phyloP scores from a whole-genome alignment of 2,113 vertebrate genomes.

The Xenotilapia caudafasciata region DNA sequence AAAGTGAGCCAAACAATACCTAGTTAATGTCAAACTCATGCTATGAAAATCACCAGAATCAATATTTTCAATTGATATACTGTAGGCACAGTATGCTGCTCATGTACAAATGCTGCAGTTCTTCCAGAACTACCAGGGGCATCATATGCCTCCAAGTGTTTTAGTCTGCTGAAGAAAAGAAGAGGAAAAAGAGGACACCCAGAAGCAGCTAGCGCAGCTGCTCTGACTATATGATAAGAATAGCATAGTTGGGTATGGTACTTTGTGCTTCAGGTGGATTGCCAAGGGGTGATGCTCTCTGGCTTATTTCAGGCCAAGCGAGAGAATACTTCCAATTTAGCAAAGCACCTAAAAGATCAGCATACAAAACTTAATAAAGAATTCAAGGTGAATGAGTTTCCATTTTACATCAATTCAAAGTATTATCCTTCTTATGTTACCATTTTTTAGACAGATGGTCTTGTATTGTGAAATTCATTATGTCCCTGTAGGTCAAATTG shows the following conservation, averaged over 20 bases:
- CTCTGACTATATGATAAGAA: not conserved
- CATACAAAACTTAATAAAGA: not conserved
- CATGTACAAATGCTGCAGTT: not conserved
- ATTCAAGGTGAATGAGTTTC: not conserved
- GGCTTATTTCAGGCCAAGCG: accelerated
- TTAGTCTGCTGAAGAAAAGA: not conserved
- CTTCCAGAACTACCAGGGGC: not conserved
- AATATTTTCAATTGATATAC: not conserved
- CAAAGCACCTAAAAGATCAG: not conserved
- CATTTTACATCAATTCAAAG: not conserved
- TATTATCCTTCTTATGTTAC: not conserved
- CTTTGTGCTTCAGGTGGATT: not conserved
- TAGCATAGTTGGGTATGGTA: not conserved
- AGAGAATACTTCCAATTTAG: not conserved
- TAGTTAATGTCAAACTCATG: not conserved
- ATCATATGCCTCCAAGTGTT: not conserved
- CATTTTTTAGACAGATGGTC: not conserved
- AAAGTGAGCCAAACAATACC: not conserved
- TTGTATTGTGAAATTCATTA: not conserved
- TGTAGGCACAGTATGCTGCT: not conserved
- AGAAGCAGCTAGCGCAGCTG: not conserved
- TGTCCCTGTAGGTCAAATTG: not conserved
- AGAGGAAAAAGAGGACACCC: not conserved
- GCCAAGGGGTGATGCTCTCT: not conserved
- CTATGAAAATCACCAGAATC: not conserved